These are phyloP conservation scores for Aythya baeri DNA, from an alignment of 2,113 vertebrate genomes.

Conservation along the genomic window DNA sequence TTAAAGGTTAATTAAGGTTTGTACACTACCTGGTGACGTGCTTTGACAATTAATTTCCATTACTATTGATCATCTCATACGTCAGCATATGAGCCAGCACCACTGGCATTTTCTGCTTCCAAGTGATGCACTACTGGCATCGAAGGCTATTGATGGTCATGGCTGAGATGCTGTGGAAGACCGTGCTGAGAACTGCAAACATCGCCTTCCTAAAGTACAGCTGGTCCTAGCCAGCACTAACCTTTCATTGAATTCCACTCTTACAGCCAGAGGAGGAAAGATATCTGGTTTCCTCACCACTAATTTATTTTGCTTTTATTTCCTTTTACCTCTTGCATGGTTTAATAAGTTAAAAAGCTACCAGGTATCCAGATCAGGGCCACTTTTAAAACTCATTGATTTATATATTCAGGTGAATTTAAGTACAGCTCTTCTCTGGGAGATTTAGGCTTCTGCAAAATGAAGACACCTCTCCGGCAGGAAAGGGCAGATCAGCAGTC, in stretches of 20 bases:
- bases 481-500: not conserved
- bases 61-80: slow-evolving; percentile 51
- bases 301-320: slow-evolving; percentile 31
- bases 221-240: slow-evolving; percentile 26
- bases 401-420: not conserved
- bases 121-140: not conserved
- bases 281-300: not conserved
- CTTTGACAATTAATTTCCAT: slow-evolving; percentile 14
- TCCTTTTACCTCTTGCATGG: not conserved
- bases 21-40: not conserved
- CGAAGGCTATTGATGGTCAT: slow-evolving; percentile 24
- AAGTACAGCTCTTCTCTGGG: not conserved
- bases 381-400: slow-evolving; percentile 5
- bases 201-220: not conserved
- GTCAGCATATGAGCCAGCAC: slow-evolving; percentile 15
- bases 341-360: slow-evolving; percentile 4
- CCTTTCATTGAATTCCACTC: slow-evolving; percentile 22
- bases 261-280: slow-evolving; percentile 11
- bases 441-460: not conserved
- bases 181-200: not conserved
- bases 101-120: slow-evolving; percentile 22
- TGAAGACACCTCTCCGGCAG: not conserved
- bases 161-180: slow-evolving; percentile 3
- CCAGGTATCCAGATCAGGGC: not conserved
- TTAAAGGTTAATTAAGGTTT: slow-evolving; percentile 66